Percentiles rank a stretch among this genome's conserved stretches.
phyloP scores from a whole-genome alignment of 2,888 invertebrate genomes.

The Athetis lepigone region DNA sequence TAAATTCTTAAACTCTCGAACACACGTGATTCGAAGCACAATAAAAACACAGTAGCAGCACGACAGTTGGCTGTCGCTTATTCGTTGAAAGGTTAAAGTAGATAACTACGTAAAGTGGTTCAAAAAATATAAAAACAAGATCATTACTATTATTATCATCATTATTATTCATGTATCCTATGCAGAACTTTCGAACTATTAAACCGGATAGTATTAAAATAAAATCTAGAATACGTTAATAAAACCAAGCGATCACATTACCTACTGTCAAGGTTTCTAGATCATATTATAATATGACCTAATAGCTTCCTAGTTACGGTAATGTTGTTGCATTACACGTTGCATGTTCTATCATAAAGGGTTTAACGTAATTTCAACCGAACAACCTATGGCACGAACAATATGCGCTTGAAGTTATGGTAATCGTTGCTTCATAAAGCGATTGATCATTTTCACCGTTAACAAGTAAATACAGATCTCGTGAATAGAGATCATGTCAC shows the following conservation, averaged over 20 bases:
- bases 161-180: constrained; percentile 13
- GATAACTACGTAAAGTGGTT: not conserved
- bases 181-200: not conserved
- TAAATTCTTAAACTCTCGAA: no score
- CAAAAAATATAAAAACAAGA: constrained; percentile 6
- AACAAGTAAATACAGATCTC: constrained; percentile 49
- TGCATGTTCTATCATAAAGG: constrained; percentile 16
- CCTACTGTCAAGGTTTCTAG: constrained; percentile 1
- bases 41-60: no score
- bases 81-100: no score
- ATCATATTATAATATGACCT: constrained; percentile 23
- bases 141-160: constrained; percentile 17
- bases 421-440: constrained; percentile 38
- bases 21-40: no score
- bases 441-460: constrained; percentile 50
- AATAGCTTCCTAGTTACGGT: constrained; percentile 23
- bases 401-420: constrained; percentile 17
- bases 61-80: no score
- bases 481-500: constrained; percentile 49
- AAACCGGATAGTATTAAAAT: not conserved
- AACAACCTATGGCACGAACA: constrained; percentile 30
- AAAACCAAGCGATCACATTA: constrained; percentile 3
- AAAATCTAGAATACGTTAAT: constrained; percentile 24
- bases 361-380: constrained; percentile 26
- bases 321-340: constrained; percentile 35